Evolutionary conservation across 2,888 invertebrate genomes (phyloP), one percentile per base, ranked within the genome.

Genomic region (Plemyria rubiginata): DNA sequence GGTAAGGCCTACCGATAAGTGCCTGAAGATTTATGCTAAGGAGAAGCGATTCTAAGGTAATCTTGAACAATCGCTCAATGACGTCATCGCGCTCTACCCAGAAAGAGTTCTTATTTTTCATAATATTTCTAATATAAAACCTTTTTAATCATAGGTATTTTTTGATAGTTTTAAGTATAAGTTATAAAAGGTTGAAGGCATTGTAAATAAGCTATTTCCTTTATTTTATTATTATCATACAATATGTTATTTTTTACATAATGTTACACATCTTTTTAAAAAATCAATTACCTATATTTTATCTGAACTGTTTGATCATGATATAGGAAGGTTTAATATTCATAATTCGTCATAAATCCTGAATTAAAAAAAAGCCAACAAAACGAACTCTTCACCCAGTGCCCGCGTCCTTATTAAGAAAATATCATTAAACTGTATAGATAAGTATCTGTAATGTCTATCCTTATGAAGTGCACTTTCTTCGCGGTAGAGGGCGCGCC

Each of bases 401-500:
- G 9, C n/a, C 55, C 52, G 51, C 50, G 22, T 51, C 66, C 70
- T 61, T 71, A 72, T 70, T 74, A 74, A 66, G 71, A 69, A 65
- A 69, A 69, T 72, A 72, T 70, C 70, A 71, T 71, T 72, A 73
- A 60, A 72, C 60, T 62, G 64, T 61, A 62, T 58, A 65, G 71
- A 70, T 74, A 68, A 48, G 52, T 60, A 71, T 74, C 72, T 65
- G 66, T 71, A 66, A 68, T 68, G 67, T 63, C 61, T 73, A 66
- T 68, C 70, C 67, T 54, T 71, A 67, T 67, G 66, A 62, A 61
- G 67, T 66, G 68, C 80, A 86, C 88, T 88, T 87, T 87, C 87
- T 81, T 81, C 80, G 75, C 73, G 72, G 72, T 69, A 77, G 84
- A 79, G 82, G 84, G 85, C 82, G 82, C 84, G 84, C 82, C 76